phyloP scores from a whole-genome alignment of 2,888 invertebrate genomes.

The Physocephala rufipes region DNA sequence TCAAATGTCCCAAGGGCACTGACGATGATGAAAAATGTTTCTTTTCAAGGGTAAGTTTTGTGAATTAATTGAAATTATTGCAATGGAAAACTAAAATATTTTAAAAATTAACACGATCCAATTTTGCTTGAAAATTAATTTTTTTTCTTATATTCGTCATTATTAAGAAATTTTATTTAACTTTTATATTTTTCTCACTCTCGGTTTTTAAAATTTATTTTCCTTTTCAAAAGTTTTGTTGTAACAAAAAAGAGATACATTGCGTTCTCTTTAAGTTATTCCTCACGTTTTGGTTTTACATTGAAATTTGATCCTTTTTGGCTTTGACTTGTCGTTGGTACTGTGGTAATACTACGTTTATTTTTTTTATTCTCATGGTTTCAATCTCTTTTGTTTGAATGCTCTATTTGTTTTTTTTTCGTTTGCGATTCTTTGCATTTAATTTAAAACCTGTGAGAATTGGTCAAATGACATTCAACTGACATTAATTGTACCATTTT shows the following conservation, averaged over 20 bases:
- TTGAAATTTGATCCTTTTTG: slow-evolving; percentile 11
- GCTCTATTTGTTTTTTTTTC: not conserved
- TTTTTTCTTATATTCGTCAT: too few species aligned
- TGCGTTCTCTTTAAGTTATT: not conserved
- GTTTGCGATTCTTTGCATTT: slow-evolving; percentile 17
- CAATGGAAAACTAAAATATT: too few species aligned
- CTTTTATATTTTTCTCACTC: too few species aligned
- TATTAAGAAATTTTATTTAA: too few species aligned
- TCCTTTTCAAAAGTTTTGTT: too few species aligned
- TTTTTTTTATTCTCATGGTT: not conserved
- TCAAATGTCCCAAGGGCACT: slow-evolving; percentile 52
- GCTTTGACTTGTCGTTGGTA: not conserved
- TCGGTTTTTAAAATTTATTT: too few species aligned
- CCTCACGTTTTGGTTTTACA: not conserved
- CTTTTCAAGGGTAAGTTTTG: slow-evolving; percentile 54
- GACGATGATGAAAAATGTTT: slow-evolving; percentile 56
- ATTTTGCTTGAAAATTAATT: too few species aligned
- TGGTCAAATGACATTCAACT: not conserved
- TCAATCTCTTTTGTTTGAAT: not conserved
- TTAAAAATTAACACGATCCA: too few species aligned
- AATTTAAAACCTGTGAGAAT: slow-evolving; percentile 36
- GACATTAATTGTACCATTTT: slow-evolving; percentile 21
- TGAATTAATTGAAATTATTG: not conserved
- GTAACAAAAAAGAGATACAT: too few species aligned
- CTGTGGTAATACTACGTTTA: not conserved